A percentile compares a stretch with the other conserved stretches of the same genome.
Conservation (phyloP, 2,797 vertebrate species). For the Pseudochaenichthys georgianus region DNA sequence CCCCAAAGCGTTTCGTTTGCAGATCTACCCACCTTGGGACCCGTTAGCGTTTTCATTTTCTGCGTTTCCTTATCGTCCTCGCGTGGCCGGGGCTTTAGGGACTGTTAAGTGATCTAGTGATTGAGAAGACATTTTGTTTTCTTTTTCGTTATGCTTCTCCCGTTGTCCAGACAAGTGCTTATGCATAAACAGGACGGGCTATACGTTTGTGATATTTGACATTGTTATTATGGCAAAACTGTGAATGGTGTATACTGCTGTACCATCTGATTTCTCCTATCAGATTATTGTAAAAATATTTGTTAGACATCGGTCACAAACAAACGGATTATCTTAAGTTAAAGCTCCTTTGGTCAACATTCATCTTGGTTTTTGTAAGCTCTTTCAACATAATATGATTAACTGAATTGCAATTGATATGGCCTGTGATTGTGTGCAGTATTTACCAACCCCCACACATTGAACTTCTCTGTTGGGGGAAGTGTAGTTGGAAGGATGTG, state of each 20-base stretch:
- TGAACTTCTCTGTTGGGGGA: slow-evolving; percentile 25
- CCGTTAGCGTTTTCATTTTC: too few species aligned
- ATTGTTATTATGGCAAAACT: not conserved
- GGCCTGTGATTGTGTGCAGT: not conserved
- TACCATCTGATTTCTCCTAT: slow-evolving; percentile 5
- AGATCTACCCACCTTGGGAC: too few species aligned
- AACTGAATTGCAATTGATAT: slow-evolving; percentile 7
- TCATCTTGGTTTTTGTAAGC: slow-evolving; percentile 36
- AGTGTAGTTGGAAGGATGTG: slow-evolving; percentile 58
- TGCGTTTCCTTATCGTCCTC: too few species aligned
- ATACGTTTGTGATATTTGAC: slow-evolving; percentile 9
- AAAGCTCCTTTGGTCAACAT: slow-evolving; percentile 36
- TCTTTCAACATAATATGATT: slow-evolving; percentile 41
- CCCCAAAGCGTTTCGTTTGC: too few species aligned
- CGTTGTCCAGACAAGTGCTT: not conserved
- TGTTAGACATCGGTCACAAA: slow-evolving; percentile 45
- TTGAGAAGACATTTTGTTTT: too few species aligned
- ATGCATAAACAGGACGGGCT: not conserved
- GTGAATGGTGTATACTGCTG: not conserved
- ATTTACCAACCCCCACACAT: not conserved
- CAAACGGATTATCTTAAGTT: slow-evolving; percentile 41
- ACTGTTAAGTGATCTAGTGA: too few species aligned
- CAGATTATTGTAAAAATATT: slow-evolving; percentile 33
- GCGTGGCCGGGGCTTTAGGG: too few species aligned
- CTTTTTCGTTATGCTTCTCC: not conserved